A percentile compares a stretch with the other conserved stretches of the same genome.
Evolutionary conservation across 2,888 invertebrate genomes (phyloP).

Genomic region (Plemyria rubiginata): DNA sequence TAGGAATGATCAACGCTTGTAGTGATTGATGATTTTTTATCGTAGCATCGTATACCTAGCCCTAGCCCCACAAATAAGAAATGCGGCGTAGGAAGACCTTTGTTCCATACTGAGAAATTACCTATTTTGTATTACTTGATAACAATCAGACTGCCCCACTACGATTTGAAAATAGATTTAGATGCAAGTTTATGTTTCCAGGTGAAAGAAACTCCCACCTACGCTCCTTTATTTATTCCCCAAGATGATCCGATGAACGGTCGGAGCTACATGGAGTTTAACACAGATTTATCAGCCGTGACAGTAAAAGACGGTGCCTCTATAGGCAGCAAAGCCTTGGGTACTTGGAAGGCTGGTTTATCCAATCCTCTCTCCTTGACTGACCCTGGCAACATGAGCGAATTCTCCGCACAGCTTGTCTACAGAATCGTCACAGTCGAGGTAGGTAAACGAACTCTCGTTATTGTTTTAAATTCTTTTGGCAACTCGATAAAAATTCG

Average conservation of each 20-base stretch:
- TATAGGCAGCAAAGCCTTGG: constrained; percentile 88
- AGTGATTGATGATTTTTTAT: neutral
- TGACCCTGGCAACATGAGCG: constrained; percentile 88
- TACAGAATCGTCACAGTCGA: constrained; percentile 94
- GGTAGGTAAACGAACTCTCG: constrained; percentile 85
- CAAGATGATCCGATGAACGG: constrained; percentile 88
- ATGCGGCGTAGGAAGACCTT: neutral
- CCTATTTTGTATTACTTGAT: no score
- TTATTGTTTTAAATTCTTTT: constrained; percentile 62
- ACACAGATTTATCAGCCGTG: constrained; percentile 88
- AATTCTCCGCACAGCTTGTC: constrained; percentile 92
- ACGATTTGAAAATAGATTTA: constrained; percentile 30
- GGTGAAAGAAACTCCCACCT: constrained; percentile 88
- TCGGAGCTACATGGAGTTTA: constrained; percentile 90
- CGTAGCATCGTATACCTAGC: neutral
- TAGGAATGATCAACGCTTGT: neutral
- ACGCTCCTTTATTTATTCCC: constrained; percentile 87
- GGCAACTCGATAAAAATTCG: constrained; percentile 63
- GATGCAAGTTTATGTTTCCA: constrained; percentile 47
- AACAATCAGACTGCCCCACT: neutral
- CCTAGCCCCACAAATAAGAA: neutral
- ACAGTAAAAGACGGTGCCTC: constrained; percentile 90
- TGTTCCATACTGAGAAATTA: no score
- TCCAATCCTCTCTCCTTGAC: constrained; percentile 87
- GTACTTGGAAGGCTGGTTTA: constrained; percentile 92